Conservation (phyloP, 2,888 invertebrate species). For the Rhodophaea formosa region DNA sequence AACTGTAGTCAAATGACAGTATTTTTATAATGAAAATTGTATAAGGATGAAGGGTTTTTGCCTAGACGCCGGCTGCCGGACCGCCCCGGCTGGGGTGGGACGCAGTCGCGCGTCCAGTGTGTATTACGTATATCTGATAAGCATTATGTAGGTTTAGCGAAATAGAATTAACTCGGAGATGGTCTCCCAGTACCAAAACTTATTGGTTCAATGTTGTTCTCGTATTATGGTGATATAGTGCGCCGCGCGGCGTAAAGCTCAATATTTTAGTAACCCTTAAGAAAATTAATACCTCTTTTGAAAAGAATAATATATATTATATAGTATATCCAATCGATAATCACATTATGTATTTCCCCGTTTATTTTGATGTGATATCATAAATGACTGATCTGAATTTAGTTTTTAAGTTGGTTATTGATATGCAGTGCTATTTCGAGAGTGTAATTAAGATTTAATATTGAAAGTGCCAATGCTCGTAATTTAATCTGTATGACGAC, state of each 20-base stretch:
- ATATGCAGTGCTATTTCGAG: slow-evolving; percentile 81
- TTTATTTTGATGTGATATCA: slow-evolving; percentile 84
- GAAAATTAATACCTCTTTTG: slow-evolving; percentile 82
- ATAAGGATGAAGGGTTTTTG: slow-evolving; percentile 73
- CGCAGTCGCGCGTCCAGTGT: slow-evolving; percentile 39
- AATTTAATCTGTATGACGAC: slow-evolving; percentile 79
- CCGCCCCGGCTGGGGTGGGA: slow-evolving; percentile 26
- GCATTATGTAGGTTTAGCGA: slow-evolving; percentile 82
- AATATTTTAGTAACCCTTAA: slow-evolving; percentile 82
- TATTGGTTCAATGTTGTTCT: slow-evolving; percentile 80
- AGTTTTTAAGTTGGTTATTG: slow-evolving; percentile 82
- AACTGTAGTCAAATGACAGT: slow-evolving; percentile 83
- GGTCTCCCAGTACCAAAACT: slow-evolving; percentile 78
- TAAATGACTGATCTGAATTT: slow-evolving; percentile 83
- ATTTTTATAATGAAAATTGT: slow-evolving; percentile 81
- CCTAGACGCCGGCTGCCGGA: slow-evolving; percentile 42
- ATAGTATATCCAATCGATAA: slow-evolving; percentile 77
- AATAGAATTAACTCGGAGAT: slow-evolving; percentile 77
- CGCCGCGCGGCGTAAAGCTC: slow-evolving; percentile 78
- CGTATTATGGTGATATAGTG: slow-evolving; percentile 79
- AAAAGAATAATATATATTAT: slow-evolving; percentile 75
- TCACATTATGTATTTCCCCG: slow-evolving; percentile 79
- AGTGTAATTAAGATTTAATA: slow-evolving; percentile 80
- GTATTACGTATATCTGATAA: slow-evolving; percentile 78
- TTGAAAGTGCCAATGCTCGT: slow-evolving; percentile 83